phyloP scores from a whole-genome alignment of 2,113 vertebrate genomes.

The Macrotus californicus region DNA sequence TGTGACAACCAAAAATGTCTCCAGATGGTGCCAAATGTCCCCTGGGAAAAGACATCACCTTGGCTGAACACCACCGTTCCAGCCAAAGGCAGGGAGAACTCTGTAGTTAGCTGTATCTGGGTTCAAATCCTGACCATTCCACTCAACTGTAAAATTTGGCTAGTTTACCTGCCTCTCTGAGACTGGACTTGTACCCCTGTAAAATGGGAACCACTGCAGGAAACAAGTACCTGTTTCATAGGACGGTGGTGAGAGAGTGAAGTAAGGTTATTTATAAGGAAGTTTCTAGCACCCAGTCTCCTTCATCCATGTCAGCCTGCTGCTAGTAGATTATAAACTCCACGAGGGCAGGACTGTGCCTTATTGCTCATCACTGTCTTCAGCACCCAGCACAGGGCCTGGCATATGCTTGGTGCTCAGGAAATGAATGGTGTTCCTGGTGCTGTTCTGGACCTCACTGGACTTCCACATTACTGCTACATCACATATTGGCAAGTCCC shows the following conservation, averaged over 20 bases:
- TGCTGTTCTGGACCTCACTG: neutral
- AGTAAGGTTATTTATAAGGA: neutral
- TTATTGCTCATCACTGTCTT: neutral
- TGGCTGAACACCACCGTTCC: neutral
- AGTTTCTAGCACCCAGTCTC: rapidly evolving
- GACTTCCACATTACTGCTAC: neutral
- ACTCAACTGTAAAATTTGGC: neutral
- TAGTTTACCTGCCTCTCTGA: neutral
- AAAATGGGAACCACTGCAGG: neutral
- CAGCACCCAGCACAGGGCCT: neutral
- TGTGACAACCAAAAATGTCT: neutral
- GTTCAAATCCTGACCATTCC: neutral
- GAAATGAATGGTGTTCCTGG: neutral
- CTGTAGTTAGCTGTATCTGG: neutral
- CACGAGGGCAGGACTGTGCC: rapidly evolving
- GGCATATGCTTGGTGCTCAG: rapidly evolving
- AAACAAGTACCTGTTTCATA: neutral
- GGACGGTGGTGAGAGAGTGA: neutral
- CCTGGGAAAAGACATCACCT: neutral
- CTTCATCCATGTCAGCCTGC: neutral
- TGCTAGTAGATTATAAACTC: rapidly evolving
- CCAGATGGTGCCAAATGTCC: neutral
- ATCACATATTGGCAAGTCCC: neutral
- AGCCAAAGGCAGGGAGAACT: neutral
- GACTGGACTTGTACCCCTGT: neutral